A percentile compares a stretch with the other conserved stretches of the same genome.
These are phyloP conservation scores for Diabrotica virgifera DNA, from an alignment of 1,140 invertebrate species.

Conservation along the genomic window DNA sequence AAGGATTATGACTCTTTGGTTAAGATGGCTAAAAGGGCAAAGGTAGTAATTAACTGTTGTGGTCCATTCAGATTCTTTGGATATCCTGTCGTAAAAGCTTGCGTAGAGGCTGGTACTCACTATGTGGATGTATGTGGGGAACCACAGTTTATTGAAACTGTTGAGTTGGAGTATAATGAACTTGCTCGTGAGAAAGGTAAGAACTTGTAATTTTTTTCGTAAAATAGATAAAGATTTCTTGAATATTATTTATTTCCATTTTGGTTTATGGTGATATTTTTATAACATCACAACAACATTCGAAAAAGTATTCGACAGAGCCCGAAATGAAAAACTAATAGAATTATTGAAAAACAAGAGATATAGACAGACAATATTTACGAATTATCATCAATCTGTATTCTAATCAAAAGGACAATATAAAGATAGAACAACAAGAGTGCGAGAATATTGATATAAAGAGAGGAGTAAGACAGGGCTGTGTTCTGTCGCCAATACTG, in stretches of 20 bases:
- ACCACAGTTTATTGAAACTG: conserved; percentile 80
- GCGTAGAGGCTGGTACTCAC: conserved; percentile 75
- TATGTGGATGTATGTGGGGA: conserved; percentile 92
- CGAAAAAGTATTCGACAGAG: no score
- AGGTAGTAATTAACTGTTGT: conserved; percentile 80
- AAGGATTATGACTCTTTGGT: conserved; percentile 67
- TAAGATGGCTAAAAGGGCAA: conserved; percentile 71
- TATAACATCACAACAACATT: no score
- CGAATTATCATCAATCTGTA: no score
- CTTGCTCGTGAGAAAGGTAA: conserved; percentile 67
- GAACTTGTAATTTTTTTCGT: neutral
- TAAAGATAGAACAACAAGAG: no score
- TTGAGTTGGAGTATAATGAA: conserved; percentile 78
- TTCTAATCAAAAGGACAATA: no score
- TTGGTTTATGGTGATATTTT: no score
- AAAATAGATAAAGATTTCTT: neutral
- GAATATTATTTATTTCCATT: neutral
- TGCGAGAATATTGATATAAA: no score
- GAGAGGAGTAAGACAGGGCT: no score
- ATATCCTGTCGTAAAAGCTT: conserved; percentile 88
- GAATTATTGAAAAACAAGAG: no score
- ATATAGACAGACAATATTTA: no score
- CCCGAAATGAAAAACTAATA: no score
- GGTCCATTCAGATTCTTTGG: conserved; percentile 89
- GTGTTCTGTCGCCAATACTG: no score